Percentiles rank a stretch among this genome's conserved stretches.
phyloP scores from a whole-genome alignment of 2,113 vertebrate genomes.

The Alaudala cheleensis region DNA sequence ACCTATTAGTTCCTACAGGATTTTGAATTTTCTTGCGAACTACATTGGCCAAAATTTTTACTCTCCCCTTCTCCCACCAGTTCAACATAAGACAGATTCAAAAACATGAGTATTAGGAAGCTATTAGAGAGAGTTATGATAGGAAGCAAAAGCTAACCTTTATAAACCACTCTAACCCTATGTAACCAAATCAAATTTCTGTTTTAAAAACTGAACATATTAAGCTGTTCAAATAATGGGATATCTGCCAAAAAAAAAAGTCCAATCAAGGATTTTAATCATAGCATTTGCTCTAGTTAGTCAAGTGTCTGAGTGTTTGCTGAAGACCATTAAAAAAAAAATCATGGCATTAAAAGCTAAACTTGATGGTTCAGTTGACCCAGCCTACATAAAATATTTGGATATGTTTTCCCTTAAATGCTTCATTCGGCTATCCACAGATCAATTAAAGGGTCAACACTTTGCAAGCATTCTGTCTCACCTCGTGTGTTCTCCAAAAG shows the following conservation, averaged over 20 bases:
- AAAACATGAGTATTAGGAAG: background rate
- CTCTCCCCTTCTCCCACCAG: background rate
- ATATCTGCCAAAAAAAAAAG: background rate
- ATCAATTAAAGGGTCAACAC: background rate
- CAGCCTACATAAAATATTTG: background rate
- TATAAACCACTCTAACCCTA: background rate
- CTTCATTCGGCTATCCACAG: background rate
- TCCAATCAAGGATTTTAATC: background rate
- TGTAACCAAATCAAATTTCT: background rate
- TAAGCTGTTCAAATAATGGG: background rate
- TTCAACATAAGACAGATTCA: background rate
- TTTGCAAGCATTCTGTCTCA: background rate
- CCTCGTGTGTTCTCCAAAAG: background rate
- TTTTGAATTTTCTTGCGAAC: background rate
- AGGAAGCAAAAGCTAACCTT: conserved; percentile 17
- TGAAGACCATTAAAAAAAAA: background rate
- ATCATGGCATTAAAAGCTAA: background rate
- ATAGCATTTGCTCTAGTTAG: background rate
- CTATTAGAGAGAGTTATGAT: background rate
- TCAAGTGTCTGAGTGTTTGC: background rate
- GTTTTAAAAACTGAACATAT: background rate
- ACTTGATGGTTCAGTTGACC: background rate
- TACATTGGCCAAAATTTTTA: background rate
- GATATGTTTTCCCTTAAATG: background rate
- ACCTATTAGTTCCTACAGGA: background rate